A percentile compares a stretch with the other conserved stretches of the same genome.
phyloP scores from a whole-genome alignment of 1,140 invertebrate species.

The Aphelenchoides besseyi region DNA sequence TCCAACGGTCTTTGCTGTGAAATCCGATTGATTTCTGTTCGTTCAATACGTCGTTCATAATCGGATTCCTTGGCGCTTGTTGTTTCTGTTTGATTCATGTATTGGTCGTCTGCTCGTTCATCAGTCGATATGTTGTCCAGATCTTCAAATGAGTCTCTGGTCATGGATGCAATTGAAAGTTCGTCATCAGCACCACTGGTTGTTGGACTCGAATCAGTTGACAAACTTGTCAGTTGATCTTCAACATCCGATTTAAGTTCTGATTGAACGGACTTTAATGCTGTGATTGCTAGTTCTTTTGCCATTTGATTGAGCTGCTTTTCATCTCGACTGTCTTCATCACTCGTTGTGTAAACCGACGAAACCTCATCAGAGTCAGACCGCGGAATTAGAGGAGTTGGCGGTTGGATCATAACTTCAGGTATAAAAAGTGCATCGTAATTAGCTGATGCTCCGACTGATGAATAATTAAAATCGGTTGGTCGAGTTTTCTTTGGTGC shows the following conservation, averaged over 20 bases:
- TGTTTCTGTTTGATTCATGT: too few relatives aligned
- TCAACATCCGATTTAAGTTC: too few relatives aligned
- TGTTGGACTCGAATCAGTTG: background rate
- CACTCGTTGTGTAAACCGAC: too few relatives aligned
- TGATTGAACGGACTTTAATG: too few relatives aligned
- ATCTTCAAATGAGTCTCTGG: conserved; percentile 17
- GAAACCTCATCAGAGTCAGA: too few relatives aligned
- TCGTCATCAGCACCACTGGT: conserved; percentile 19
- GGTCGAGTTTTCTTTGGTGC: background rate
- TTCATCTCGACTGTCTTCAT: too few relatives aligned
- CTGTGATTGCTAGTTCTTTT: too few relatives aligned
- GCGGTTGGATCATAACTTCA: background rate
- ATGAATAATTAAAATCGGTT: background rate
- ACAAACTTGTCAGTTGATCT: background rate
- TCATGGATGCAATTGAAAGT: background rate
- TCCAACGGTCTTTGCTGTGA: too few relatives aligned
- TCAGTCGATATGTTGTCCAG: background rate
- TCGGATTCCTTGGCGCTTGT: too few relatives aligned
- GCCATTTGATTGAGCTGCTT: too few relatives aligned
- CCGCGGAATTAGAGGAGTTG: background rate
- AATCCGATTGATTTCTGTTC: too few relatives aligned
- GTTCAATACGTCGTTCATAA: too few relatives aligned
- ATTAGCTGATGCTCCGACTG: background rate
- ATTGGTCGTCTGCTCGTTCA: background rate
- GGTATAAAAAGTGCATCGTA: background rate